phyloP scores from a whole-genome alignment of 2,888 invertebrate genomes.

The Isoperla grammatica region DNA sequence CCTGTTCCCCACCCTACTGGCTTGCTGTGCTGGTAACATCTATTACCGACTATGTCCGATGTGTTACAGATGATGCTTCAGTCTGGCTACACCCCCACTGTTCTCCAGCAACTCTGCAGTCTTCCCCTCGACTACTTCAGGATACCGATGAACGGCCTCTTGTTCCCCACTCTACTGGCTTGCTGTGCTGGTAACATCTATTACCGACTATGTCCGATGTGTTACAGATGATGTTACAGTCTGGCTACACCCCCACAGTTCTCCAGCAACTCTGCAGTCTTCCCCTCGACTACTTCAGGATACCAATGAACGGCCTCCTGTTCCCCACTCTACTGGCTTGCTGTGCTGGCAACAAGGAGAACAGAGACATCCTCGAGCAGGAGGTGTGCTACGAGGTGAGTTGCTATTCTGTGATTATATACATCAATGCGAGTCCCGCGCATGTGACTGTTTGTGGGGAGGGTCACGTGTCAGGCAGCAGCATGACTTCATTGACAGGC shows the following conservation, averaged over 20 bases:
- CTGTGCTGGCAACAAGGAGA: conserved; percentile 60
- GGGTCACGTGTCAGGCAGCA: too few species aligned
- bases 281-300: conserved; percentile 80
- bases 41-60: too few species aligned
- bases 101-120: conserved; percentile 75
- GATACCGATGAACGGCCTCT: too few species aligned
- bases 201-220: neutral
- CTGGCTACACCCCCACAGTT: conserved; percentile 70
- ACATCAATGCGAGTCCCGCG: too few species aligned
- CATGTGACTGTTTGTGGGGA: too few species aligned
- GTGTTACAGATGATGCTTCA: conserved; percentile 62
- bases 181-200: too few species aligned
- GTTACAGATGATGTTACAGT: conserved; percentile 63
- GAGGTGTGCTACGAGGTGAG: conserved; percentile 58
- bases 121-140: conserved; percentile 83
- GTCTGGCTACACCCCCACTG: conserved; percentile 69
- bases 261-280: conserved; percentile 77
- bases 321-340: conserved; percentile 75
- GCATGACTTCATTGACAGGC: too few species aligned
- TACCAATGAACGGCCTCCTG: conserved; percentile 54
- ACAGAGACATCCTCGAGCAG: conserved; percentile 68
- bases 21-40: conserved; percentile 58
- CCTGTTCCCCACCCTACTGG: conserved; percentile 74
- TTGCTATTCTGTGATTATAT: too few species aligned
- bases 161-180: too few species aligned